Percentiles rank a stretch among this genome's conserved stretches.
Evolutionary conservation across 2,113 vertebrate species (phyloP).

Genomic region (Halichoerus grypus): DNA sequence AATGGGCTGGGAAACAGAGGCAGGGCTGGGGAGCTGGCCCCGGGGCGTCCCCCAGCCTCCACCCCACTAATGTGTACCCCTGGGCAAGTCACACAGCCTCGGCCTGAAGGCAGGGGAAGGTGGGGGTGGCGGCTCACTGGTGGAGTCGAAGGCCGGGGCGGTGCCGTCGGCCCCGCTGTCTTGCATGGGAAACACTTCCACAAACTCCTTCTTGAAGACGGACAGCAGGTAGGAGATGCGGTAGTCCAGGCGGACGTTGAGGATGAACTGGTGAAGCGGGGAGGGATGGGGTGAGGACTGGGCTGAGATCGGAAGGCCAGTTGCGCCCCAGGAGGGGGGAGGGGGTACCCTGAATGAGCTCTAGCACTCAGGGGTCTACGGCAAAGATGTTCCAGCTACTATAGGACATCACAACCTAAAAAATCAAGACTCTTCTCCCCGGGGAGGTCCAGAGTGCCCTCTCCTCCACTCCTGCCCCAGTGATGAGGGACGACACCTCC

Average conservation of each 20-base stretch:
- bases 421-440: background rate
- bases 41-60: background rate
- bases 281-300: background rate
- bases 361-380: background rate
- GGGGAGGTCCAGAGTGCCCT: background rate
- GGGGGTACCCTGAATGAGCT: accelerated
- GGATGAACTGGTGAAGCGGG: conserved; percentile 92
- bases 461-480: background rate
- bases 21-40: background rate
- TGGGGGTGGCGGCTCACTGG: conserved; percentile 88
- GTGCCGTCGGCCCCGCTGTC: conserved; percentile 93
- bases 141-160: conserved; percentile 92
- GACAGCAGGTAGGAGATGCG: conserved; percentile 98
- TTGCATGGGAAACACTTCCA: conserved; percentile 96
- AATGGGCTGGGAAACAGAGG: background rate
- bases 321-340: background rate
- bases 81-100: background rate
- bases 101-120: background rate
- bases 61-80: background rate
- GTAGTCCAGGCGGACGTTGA: conserved; percentile 98
- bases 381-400: background rate
- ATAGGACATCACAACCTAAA: background rate
- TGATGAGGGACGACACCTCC: background rate
- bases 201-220: conserved; percentile 99
- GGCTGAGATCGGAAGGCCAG: background rate